A percentile compares a stretch with the other conserved stretches of the same genome.
Conservation (phyloP, 1,140 invertebrate species). For the Cherax destructor region DNA sequence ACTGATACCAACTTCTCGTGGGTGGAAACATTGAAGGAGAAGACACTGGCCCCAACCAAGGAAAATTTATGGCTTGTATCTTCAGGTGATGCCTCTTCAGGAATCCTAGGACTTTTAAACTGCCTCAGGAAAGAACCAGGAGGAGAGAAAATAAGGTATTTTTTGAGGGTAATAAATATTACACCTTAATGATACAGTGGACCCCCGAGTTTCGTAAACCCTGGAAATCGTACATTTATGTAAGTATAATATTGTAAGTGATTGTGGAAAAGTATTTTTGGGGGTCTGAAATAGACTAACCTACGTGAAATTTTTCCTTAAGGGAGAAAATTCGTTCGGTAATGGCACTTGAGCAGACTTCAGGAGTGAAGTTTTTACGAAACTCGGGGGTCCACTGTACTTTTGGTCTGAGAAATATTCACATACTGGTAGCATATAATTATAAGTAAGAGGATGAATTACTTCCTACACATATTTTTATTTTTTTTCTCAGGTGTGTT, state of each 20-base stretch:
- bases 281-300: too few species aligned
- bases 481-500: conserved; percentile 32
- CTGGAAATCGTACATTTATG: too few species aligned
- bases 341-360: too few species aligned
- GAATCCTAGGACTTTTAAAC: conserved; percentile 91
- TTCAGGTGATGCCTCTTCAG: conserved; percentile 76
- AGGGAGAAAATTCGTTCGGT: too few species aligned
- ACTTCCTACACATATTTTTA: background rate
- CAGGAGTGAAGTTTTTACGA: too few species aligned
- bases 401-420: background rate
- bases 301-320: too few species aligned
- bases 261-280: too few species aligned
- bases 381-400: too few species aligned
- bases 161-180: background rate
- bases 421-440: background rate
- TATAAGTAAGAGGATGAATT: too few species aligned
- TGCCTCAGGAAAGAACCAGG: conserved; percentile 91
- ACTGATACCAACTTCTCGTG: conserved; percentile 50
- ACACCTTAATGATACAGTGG: background rate
- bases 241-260: too few species aligned
- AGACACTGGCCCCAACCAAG: conserved; percentile 67
- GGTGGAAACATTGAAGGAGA: conserved; percentile 55
- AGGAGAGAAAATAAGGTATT: conserved; percentile 82
- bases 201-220: too few species aligned
- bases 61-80: conserved; percentile 75